These are phyloP conservation scores for Eueremaeus valkanovi DNA, from an alignment of 2,888 invertebrate genomes.

Conservation along the genomic window DNA sequence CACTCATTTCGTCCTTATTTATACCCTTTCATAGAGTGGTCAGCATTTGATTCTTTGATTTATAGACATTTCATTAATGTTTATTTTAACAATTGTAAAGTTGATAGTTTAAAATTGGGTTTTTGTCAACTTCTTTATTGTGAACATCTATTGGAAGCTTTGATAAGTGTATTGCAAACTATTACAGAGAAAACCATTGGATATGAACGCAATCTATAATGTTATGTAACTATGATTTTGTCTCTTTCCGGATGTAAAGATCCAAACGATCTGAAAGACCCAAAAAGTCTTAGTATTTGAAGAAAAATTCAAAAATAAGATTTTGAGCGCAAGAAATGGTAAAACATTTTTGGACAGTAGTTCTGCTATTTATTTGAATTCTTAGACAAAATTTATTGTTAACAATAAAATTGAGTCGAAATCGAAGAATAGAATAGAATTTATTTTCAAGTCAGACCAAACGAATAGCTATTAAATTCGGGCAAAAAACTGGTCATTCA, in stretches of 20 bases:
- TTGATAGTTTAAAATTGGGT: too few relatives aligned
- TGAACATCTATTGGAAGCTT: not conserved
- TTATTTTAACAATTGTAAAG: too few relatives aligned
- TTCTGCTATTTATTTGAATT: not conserved
- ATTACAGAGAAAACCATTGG: not conserved
- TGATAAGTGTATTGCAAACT: constrained; percentile 1
- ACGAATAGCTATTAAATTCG: not conserved
- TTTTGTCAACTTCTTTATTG: not conserved
- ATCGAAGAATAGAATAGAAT: not conserved
- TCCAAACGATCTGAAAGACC: not conserved
- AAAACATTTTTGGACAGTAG: not conserved
- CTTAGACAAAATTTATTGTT: not conserved
- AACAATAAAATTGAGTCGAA: not conserved
- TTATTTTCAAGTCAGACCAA: not conserved
- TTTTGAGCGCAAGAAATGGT: not conserved
- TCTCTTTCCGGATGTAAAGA: constrained; percentile 7
- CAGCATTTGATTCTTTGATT: too few relatives aligned
- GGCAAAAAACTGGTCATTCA: not conserved
- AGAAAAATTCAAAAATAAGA: not conserved
- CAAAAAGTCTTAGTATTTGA: not conserved
- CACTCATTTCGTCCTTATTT: too few relatives aligned
- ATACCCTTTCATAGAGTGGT: too few relatives aligned
- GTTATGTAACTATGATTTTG: not conserved
- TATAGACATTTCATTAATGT: too few relatives aligned
- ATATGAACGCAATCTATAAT: not conserved